Percentiles rank a stretch among this genome's conserved stretches.
Conservation (phyloP, 2,888 invertebrate species). For the Scaptomyza parva region DNA sequence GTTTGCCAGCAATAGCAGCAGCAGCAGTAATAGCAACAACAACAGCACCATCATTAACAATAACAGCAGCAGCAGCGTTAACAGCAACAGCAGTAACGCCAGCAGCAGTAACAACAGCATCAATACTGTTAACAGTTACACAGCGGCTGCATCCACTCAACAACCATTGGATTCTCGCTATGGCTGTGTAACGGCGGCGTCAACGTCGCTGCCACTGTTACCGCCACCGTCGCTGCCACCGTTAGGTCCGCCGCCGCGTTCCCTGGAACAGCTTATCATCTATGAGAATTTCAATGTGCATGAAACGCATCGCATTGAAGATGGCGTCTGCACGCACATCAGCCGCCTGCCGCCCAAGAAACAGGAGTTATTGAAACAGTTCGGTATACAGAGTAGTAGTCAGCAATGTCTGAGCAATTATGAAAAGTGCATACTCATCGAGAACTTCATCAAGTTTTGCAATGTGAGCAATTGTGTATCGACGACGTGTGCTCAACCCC, state of each 20-base stretch:
- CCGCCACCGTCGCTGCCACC: slow-evolving; percentile 45
- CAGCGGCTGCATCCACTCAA: slow-evolving; percentile 27
- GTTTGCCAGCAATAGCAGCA: slow-evolving; percentile 67
- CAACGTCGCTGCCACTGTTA: slow-evolving; percentile 39
- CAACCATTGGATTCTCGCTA: slow-evolving; percentile 61
- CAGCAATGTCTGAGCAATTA: slow-evolving; percentile 84
- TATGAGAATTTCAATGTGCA: slow-evolving; percentile 84
- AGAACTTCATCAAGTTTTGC: slow-evolving; percentile 85
- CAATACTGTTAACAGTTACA: slow-evolving; percentile 40
- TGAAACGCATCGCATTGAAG: slow-evolving; percentile 84
- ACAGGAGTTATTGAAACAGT: slow-evolving; percentile 85
- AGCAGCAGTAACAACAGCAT: slow-evolving; percentile 35
- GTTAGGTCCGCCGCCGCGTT: slow-evolving; percentile 77
- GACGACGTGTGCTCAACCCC: slow-evolving; percentile 29
- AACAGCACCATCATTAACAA: slow-evolving; percentile 45
- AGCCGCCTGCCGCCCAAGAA: slow-evolving; percentile 84
- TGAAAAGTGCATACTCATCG: slow-evolving; percentile 85
- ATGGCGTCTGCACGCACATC: slow-evolving; percentile 84
- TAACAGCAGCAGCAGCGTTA: slow-evolving; percentile 45
- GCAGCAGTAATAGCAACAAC: slow-evolving; percentile 49
- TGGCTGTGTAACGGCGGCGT: slow-evolving; percentile 46
- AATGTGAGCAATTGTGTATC: slow-evolving; percentile 83
- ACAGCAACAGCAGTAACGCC: slow-evolving; percentile 35
- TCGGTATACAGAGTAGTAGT: slow-evolving; percentile 85
- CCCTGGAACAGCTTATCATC: slow-evolving; percentile 82